A percentile compares a stretch with the other conserved stretches of the same genome.
Conservation (phyloP, 1,140 invertebrate species). For the Mizuhopecten yessoensis region DNA sequence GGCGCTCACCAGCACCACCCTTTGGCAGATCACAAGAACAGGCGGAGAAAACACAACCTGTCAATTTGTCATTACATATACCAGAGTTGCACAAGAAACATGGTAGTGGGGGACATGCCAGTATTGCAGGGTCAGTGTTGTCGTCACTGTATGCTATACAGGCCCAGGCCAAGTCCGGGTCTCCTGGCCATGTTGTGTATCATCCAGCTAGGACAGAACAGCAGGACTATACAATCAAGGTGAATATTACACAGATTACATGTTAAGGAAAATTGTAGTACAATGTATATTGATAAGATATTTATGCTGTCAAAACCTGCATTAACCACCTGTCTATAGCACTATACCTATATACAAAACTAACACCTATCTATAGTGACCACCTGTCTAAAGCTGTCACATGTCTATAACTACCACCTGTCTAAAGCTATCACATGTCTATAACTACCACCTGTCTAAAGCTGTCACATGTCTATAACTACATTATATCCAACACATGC, state of each 20-base stretch:
- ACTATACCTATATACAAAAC: too few species aligned
- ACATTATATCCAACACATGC: too few species aligned
- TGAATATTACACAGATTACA: neutral
- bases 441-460: too few species aligned
- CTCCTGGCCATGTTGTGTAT: slow-evolving; percentile 36
- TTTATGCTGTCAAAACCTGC: too few species aligned
- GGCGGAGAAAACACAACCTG: slow-evolving; percentile 51
- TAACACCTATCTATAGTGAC: too few species aligned
- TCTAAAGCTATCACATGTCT: too few species aligned
- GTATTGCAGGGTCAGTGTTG: slow-evolving; percentile 37
- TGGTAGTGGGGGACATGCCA: slow-evolving; percentile 2
- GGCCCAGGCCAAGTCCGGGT: neutral
- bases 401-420: too few species aligned
- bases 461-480: too few species aligned
- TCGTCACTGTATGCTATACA: neutral
- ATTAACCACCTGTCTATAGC: too few species aligned
- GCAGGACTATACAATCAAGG: slow-evolving; percentile 46
- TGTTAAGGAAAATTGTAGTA: too few species aligned
- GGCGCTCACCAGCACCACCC: slow-evolving; percentile 45
- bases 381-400: too few species aligned
- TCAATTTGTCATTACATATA: slow-evolving; percentile 59
- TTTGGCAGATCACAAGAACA: neutral
- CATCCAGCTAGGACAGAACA: slow-evolving; percentile 38
- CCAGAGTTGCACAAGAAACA: slow-evolving; percentile 46
- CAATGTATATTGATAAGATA: too few species aligned